These are phyloP conservation scores for Synanthedon formicaeformis DNA, from an alignment of 2,888 invertebrate species.

Conservation along the genomic window DNA sequence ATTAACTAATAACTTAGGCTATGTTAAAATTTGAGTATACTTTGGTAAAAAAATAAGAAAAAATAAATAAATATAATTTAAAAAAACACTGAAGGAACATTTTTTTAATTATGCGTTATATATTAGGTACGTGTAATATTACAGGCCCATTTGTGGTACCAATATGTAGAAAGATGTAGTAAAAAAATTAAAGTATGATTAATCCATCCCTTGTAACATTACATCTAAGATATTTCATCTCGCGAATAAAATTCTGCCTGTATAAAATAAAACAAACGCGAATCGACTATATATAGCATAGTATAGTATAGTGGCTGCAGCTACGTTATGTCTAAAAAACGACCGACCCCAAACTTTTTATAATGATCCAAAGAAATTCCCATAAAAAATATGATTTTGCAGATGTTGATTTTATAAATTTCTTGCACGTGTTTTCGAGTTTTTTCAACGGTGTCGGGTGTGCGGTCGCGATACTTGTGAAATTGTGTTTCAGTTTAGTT, in stretches of 20 bases:
- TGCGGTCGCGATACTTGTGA: constrained; percentile 39
- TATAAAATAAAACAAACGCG: constrained; percentile 22
- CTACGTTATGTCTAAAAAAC: constrained; percentile 52
- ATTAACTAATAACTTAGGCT: too few species aligned
- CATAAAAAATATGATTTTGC: constrained; percentile 58
- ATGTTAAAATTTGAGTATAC: too few species aligned
- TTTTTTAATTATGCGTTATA: too few species aligned
- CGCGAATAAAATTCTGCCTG: background rate
- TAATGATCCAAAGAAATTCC: constrained; percentile 44
- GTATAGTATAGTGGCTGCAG: constrained; percentile 18
- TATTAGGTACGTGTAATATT: too few species aligned
- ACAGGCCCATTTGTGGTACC: too few species aligned
- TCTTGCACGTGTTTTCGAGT: constrained; percentile 57
- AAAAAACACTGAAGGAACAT: too few species aligned
- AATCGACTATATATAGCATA: constrained; percentile 41
- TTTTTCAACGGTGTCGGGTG: constrained; percentile 15
- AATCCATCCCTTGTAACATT: too few species aligned
- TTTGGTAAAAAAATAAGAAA: too few species aligned
- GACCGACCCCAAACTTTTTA: constrained; percentile 35
- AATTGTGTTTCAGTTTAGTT: constrained; percentile 13
- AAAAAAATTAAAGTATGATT: too few species aligned
- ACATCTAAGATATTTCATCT: too few species aligned
- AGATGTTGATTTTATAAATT: constrained; percentile 67
- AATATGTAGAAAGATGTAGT: too few species aligned
- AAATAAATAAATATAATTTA: too few species aligned